Base-by-base conservation (phyloP, 2,113 vertebrate species). In the Silurus asotus region DNA sequence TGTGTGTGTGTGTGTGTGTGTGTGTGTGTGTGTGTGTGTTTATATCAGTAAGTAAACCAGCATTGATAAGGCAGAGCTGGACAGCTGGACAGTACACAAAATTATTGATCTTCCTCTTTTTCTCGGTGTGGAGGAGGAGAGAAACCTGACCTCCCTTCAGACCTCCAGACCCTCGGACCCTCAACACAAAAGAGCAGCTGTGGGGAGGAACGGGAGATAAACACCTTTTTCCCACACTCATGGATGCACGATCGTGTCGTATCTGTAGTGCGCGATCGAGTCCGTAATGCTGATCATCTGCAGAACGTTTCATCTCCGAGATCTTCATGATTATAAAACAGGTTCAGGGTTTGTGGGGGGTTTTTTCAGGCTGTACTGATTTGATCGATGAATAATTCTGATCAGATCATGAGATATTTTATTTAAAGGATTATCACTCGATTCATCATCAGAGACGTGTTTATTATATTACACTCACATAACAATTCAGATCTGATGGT, bases 151-250 rank as follows among this genome's bases (percentile, higher is more conserved):
- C 82, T 83, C 67, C 53, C 82, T 69, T 37, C 28, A 37, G 28
- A 37, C 28, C 28, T 37, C 67, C 23, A 28, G 67, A 72, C 67
- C 82, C 65, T 72, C 67, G 67, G 53, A 83, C 82, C 28, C 65
- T 17, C 67, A 4, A 55, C 82, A 83, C 82, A 83, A 83, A 83
- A 83, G 82, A 53, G 53, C 82, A 83, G 82, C 82, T 83, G 82
- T 83, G 82, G 72, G 65, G 67, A 53, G 58, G 59, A 84, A 23
- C 28, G 4, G 14, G 9, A 49, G 17, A 3, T 49, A 6, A 14
- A 53, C 75, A 25, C n/a, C 53, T 17, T 59, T 79, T 79, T 79
- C 76, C 76, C 76, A 79, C 76, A 79, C 76, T 45, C 53, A 19
- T 6, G 55, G 8, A 45, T 45, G 76, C 4, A 56, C 28, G 28